Percentiles rank a stretch among this genome's conserved stretches.
Conservation (phyloP, 2,888 invertebrate species). For the Cepaea hortensis region DNA sequence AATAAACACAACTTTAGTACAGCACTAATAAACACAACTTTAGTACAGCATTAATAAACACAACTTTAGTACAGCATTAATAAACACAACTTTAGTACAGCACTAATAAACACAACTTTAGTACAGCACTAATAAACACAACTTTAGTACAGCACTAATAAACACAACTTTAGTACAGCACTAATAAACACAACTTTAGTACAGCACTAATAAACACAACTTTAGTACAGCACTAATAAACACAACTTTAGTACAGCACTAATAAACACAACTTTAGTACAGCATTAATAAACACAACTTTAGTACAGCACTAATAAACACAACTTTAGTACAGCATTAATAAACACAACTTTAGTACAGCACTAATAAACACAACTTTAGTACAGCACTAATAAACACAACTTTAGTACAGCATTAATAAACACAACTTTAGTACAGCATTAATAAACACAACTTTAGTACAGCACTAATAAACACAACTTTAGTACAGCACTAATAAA, state of each 20-base stretch:
- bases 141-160: background rate
- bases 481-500: too few relatives aligned
- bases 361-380: background rate
- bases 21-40: too few relatives aligned
- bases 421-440: background rate
- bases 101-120: background rate
- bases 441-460: background rate
- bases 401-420: background rate
- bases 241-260: background rate
- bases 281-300: too few relatives aligned
- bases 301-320: too few relatives aligned
- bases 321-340: background rate
- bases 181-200: too few relatives aligned
- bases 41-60: too few relatives aligned
- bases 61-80: background rate
- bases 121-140: background rate
- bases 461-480: background rate
- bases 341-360: background rate
- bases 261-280: background rate
- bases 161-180: too few relatives aligned
- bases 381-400: background rate
- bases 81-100: background rate
- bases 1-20: too few relatives aligned
- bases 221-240: too few relatives aligned
- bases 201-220: too few relatives aligned